Conservation (phyloP, 1,140 invertebrate genomes). For the Penaeus indicus region DNA sequence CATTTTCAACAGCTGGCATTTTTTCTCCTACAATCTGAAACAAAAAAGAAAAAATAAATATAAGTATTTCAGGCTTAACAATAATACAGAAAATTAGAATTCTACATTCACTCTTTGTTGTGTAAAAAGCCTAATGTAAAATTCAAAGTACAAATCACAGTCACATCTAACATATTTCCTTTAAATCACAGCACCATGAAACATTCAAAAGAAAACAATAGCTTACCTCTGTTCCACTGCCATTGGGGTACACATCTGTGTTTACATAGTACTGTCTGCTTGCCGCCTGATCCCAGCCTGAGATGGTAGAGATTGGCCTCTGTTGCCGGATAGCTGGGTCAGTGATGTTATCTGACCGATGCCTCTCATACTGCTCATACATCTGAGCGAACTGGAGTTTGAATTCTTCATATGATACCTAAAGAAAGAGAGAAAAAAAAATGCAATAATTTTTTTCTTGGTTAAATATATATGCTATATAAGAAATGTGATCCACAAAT, state of each 20-base stretch:
- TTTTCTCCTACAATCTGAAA: constrained; percentile 59
- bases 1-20: constrained; percentile 46
- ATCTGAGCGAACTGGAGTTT: constrained; percentile 95
- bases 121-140: not conserved
- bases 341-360: constrained; percentile 92
- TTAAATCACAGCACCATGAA: not conserved
- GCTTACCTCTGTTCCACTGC: constrained; percentile 23
- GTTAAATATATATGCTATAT: not conserved
- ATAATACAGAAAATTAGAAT: not conserved
- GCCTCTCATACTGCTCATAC: constrained; percentile 96
- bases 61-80: not conserved
- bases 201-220: not conserved
- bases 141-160: not conserved
- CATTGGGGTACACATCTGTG: constrained; percentile 61
- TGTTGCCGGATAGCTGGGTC: constrained; percentile 92
- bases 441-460: not conserved
- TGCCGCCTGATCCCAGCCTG: constrained; percentile 86
- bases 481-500: not conserved
- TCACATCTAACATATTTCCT: not conserved
- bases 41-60: not conserved
- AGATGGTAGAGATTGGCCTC: constrained; percentile 94
- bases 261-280: constrained; percentile 64
- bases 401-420: constrained; percentile 97
- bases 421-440: constrained; percentile 42
- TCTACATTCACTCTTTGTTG: no score